Base-by-base conservation (phyloP, 2,888 invertebrate species). In the Cordylochernes scorpioides region DNA sequence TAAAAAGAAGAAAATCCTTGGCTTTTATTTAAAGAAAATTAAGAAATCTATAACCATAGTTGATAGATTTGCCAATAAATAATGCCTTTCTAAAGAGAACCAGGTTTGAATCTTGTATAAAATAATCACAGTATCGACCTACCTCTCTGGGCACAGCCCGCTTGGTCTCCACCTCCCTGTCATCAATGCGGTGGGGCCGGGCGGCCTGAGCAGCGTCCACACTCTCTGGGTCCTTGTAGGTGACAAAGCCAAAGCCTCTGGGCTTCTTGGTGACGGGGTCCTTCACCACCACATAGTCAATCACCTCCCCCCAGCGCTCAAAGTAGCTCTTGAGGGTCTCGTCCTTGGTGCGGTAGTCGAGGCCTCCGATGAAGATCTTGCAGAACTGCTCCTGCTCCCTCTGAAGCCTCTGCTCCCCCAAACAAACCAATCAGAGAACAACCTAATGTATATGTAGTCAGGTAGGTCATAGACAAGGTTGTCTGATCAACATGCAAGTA, bases 161-260 rank as follows among this genome's bases (percentile, higher is more conserved):
- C 53, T 97, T 97, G 1, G 94, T 82, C 54, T 97, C 94, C 2
- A 94, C 88, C 30, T 82, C 72, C 43, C 82, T 64, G 28, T 80
- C 82, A 57, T 88, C 88, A 35, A 91, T 80, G 49, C 71, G 68
- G 49, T 91, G 91, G 1, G 91, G 91, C 33, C 66, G 48, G 31
- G 58, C 54, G 28, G 51, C 47, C 53, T 91, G 91, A 5, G 91
- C 88, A 49, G 78, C 78, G 55, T 97, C 91, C 10, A 97, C 82
- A 84, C 82, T 84, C 42, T 73, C 71, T 6, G 84, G 74, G 40
- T 71, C 62, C 2, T 80, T 74, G 52, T 86, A 97, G 5, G 94
- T 94, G 29, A 97, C 84, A 50, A 97, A 97, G 3, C 94, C 97
- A 55, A 97, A 97, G 1, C 97, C 94, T 38, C 94, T 63, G 1